A percentile compares a stretch with the other conserved stretches of the same genome.
Evolutionary conservation across 35 echinoderm and acorn worm genomes (phyloP).

Genomic region (Lytechinus variegatus): DNA sequence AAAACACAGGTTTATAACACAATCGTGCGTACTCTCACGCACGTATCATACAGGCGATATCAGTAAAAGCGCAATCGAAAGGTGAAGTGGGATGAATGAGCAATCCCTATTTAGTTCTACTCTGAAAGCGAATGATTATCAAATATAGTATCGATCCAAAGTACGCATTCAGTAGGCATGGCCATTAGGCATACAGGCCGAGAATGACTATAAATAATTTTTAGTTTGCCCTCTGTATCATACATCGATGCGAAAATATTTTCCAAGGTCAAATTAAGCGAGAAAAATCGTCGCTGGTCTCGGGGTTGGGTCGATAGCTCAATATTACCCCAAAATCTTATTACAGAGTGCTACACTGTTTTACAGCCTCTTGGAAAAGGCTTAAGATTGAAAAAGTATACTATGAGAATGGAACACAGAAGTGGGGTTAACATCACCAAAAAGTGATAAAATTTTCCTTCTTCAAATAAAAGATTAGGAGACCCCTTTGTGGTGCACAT

Average conservation of each 20-base stretch:
- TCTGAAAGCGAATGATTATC: conserved; percentile 13
- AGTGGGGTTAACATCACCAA: no score
- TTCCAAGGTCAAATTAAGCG: conserved; percentile 42
- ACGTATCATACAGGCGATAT: not conserved
- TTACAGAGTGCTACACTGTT: not conserved
- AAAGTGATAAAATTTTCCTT: no score
- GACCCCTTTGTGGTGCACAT: no score
- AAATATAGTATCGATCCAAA: not conserved
- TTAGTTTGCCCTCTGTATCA: not conserved
- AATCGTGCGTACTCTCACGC: not conserved
- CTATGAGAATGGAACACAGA: no score
- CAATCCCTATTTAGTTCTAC: not conserved
- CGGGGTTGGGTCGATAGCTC: not conserved
- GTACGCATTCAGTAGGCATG: not conserved
- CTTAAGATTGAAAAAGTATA: not conserved
- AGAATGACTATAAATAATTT: not conserved
- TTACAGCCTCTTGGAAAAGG: not conserved
- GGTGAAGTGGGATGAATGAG: not conserved
- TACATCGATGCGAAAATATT: conserved; percentile 37
- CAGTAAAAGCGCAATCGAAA: not conserved
- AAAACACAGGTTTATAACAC: not conserved
- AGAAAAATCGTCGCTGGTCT: not conserved
- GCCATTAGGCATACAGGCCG: not conserved
- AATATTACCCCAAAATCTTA: not conserved
- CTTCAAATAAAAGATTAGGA: no score